A percentile compares a stretch with the other conserved stretches of the same genome.
Evolutionary conservation across 2,797 vertebrate species (phyloP).

Genomic region (Megalops cyprinoides): DNA sequence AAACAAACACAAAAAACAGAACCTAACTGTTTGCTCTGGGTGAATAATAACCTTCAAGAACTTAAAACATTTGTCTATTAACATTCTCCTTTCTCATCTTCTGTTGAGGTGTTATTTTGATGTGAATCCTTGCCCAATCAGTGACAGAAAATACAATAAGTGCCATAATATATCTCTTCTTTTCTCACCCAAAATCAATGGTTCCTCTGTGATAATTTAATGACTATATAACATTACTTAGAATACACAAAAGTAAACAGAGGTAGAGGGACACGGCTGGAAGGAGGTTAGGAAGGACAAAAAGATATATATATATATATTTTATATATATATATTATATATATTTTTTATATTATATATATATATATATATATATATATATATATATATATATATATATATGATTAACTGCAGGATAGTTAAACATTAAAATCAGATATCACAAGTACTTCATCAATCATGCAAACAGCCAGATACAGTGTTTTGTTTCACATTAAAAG

Average conservation of each 20-base stretch:
- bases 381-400: no score
- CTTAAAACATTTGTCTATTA: not conserved
- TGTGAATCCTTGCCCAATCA: not conserved
- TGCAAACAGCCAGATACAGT: not conserved
- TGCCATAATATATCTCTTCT: not conserved
- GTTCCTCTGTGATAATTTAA: not conserved
- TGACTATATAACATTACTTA: not conserved
- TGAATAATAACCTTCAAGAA: not conserved
- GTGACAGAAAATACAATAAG: not conserved
- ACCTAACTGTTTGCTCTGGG: not conserved
- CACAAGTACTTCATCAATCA: not conserved
- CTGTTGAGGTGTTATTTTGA: not conserved
- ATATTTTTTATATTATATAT: no score
- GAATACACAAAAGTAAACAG: no score
- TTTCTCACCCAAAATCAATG: not conserved
- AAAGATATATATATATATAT: no score
- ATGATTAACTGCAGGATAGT: not conserved
- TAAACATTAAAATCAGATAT: not conserved
- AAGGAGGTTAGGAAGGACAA: no score
- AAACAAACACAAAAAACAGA: no score
- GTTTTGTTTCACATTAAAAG: not conserved
- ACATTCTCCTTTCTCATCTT: not conserved
- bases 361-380: no score
- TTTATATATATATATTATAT: no score
- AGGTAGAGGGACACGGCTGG: no score